Evolutionary conservation across 37 sponge, comb jelly and placozoan genomes (phyloP).

Genomic region (Hormiphora californensis): DNA sequence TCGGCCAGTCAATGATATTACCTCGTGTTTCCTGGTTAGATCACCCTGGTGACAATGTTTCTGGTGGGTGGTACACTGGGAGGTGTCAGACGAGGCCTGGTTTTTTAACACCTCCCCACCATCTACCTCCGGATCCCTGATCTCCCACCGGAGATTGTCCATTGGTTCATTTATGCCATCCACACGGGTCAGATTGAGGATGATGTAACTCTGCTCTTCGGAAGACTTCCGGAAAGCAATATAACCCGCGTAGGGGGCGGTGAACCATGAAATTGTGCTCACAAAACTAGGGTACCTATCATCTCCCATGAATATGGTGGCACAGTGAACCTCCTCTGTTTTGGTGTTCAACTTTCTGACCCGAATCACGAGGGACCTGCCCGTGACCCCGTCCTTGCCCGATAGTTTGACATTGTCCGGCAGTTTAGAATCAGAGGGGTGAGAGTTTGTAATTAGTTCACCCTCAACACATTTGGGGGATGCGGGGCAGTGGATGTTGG

Average conservation of each 20-base stretch:
- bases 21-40: constrained; percentile 13
- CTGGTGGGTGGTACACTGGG: not conserved
- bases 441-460: not conserved
- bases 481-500: not conserved
- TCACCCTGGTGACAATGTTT: constrained; percentile 27
- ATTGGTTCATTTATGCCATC: not conserved
- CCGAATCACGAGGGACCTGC: not conserved
- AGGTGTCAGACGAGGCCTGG: not conserved
- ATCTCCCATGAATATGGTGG: not conserved
- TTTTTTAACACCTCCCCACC: not conserved
- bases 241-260: not conserved
- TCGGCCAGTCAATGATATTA: not conserved
- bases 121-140: not conserved
- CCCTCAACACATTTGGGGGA: not conserved
- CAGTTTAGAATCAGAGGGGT: not conserved
- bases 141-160: constrained; percentile 20
- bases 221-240: not conserved
- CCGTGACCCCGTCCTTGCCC: constrained; percentile 29
- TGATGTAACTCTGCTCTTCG: not conserved
- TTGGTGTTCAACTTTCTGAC: not conserved
- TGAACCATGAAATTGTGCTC: constrained; percentile 47
- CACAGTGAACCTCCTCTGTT: constrained; percentile 1
- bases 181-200: constrained; percentile 22
- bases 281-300: not conserved
- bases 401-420: not conserved